Conservation (phyloP, 1,140 invertebrate species). For the Cotesia typhae region DNA sequence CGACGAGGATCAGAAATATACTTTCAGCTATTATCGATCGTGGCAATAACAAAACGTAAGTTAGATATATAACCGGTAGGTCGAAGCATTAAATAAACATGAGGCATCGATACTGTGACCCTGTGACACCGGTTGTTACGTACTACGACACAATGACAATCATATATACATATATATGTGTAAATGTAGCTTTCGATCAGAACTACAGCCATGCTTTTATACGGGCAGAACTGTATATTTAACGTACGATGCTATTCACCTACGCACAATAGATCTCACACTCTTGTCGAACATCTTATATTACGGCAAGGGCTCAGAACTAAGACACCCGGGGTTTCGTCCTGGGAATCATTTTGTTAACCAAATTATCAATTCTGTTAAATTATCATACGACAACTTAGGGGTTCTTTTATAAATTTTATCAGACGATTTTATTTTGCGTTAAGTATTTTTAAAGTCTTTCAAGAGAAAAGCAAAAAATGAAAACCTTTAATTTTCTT, state of each 20-base stretch:
- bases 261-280: conserved; percentile 33
- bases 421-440: too few relatives aligned
- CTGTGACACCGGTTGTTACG: conserved; percentile 21
- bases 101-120: conserved; percentile 30
- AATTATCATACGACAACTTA: neutral
- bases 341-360: conserved; percentile 16
- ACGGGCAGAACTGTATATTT: neutral
- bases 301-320: conserved; percentile 8
- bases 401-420: too few relatives aligned
- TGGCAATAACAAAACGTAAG: conserved; percentile 11
- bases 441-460: too few relatives aligned
- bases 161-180: conserved; percentile 5
- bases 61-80: conserved; percentile 24
- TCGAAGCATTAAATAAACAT: conserved; percentile 32
- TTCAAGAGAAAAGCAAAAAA: too few relatives aligned
- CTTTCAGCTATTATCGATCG: neutral
- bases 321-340: neutral
- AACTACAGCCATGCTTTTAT: neutral
- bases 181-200: neutral
- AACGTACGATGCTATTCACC: conserved; percentile 23
- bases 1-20: too few relatives aligned
- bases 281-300: conserved; percentile 11
- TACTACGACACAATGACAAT: neutral
- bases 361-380: neutral
- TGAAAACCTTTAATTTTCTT: too few relatives aligned